Percentiles rank a stretch among this genome's conserved stretches.
Evolutionary conservation across 1,140 invertebrate species (phyloP).

Genomic region (Anadara kagoshimensis): DNA sequence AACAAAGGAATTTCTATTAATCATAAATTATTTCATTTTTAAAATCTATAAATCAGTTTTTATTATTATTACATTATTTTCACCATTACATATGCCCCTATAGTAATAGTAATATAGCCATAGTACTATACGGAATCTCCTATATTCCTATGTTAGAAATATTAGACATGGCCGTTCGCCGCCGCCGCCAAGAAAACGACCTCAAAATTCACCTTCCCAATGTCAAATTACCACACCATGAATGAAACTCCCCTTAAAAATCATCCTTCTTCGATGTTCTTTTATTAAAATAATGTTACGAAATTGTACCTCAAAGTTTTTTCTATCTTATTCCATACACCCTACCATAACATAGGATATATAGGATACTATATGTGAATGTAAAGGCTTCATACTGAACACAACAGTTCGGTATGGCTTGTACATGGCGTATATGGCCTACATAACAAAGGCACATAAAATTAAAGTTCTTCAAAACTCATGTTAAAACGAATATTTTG

Average conservation of each 20-base stretch:
- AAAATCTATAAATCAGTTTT: not conserved
- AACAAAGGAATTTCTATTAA: conserved; percentile 21
- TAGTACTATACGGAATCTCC: not conserved
- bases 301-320: conserved; percentile 25
- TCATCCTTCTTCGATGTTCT: conserved; percentile 39
- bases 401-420: conserved; percentile 31
- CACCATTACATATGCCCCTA: not conserved
- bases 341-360: conserved; percentile 51
- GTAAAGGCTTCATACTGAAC: too few species aligned
- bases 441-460: conserved; percentile 23
- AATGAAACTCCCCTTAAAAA: conserved; percentile 65
- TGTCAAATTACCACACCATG: conserved; percentile 61
- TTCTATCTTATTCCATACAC: conserved; percentile 31
- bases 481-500: not conserved
- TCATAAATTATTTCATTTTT: not conserved
- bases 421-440: conserved; percentile 29
- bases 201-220: conserved; percentile 65
- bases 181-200: conserved; percentile 59
- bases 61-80: too few species aligned
- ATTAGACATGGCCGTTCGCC: conserved; percentile 37
- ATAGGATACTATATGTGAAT: conserved; percentile 38
- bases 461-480: conserved; percentile 15
- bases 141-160: conserved; percentile 25
- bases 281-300: conserved; percentile 25
- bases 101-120: not conserved